Percentiles rank a stretch among this genome's conserved stretches.
Conservation (phyloP, 2,113 vertebrate species). For the Mustelus asterias region DNA sequence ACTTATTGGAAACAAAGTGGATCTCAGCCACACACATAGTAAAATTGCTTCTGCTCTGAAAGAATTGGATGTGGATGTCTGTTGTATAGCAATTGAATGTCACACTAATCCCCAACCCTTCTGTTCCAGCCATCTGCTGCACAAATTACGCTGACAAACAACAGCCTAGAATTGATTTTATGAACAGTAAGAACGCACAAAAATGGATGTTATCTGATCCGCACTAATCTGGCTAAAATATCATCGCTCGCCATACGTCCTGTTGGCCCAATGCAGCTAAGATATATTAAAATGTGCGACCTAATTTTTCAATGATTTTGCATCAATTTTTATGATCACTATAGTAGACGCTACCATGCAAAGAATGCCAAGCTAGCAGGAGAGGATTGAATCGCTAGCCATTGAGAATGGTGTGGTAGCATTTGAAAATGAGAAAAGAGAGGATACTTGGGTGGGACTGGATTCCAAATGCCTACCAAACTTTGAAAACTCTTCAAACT, state of each 20-base stretch:
- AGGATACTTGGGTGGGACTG: not conserved
- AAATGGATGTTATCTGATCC: slow-evolving; percentile 17
- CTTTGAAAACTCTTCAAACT: not conserved
- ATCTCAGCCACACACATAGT: not conserved
- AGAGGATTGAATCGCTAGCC: not conserved
- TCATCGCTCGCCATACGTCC: not conserved
- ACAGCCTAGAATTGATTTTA: slow-evolving; percentile 7
- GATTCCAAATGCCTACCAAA: not conserved
- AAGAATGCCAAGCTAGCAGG: not conserved
- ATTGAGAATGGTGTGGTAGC: not conserved
- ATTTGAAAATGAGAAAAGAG: not conserved
- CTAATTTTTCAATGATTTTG: not conserved
- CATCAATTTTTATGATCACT: not conserved
- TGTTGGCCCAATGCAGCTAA: not conserved
- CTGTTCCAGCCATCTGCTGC: slow-evolving; percentile 27
- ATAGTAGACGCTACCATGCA: not conserved
- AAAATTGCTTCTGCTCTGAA: slow-evolving; percentile 22
- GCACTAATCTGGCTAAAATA: slow-evolving; percentile 12
- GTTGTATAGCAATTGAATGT: slow-evolving; percentile 29
- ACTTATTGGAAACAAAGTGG: slow-evolving; percentile 9
- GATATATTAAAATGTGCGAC: not conserved
- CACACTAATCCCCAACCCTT: slow-evolving; percentile 33
- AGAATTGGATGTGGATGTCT: slow-evolving; percentile 27
- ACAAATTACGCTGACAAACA: not conserved
- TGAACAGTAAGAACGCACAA: not conserved